Evolutionary conservation across 2,888 invertebrate genomes (phyloP).

Genomic region (Parochlus steinenii): DNA sequence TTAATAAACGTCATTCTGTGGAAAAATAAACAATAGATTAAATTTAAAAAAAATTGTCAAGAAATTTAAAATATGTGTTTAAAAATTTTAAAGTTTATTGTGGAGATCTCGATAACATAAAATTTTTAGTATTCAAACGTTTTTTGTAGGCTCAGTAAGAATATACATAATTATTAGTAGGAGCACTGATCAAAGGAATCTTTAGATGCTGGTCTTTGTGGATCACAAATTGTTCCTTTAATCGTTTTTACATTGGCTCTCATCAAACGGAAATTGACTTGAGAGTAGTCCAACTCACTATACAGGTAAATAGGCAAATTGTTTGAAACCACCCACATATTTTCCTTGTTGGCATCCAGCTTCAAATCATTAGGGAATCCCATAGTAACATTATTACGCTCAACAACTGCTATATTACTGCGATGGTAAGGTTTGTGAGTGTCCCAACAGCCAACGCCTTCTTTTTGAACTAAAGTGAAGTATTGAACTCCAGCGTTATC

Average conservation of each 20-base stretch:
- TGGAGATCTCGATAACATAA: no score
- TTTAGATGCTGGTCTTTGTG: constrained; percentile 27
- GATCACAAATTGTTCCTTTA: constrained; percentile 52
- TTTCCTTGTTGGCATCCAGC: constrained; percentile 45
- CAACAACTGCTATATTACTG: constrained; percentile 43
- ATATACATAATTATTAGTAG: no score
- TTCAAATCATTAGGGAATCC: constrained; percentile 70
- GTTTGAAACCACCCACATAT: constrained; percentile 63
- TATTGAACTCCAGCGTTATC: constrained; percentile 57
- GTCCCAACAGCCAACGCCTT: constrained; percentile 69
- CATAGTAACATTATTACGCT: constrained; percentile 42
- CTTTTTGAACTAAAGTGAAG: constrained; percentile 58
- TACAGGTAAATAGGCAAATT: constrained; percentile 56
- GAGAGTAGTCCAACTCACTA: constrained; percentile 39
- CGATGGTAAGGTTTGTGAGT: constrained; percentile 48
- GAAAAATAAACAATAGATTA: no score
- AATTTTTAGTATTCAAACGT: no score
- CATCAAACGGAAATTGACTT: constrained; percentile 58
- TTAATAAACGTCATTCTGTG: no score
- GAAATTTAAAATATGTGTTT: no score
- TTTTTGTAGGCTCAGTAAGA: no score
- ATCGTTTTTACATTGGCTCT: constrained; percentile 49
- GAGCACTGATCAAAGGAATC: no score
- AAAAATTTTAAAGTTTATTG: no score
- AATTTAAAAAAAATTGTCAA: no score